Evolutionary conservation across 2,797 vertebrate species (phyloP).

Genomic region (Parauchenoglanis ngamensis): DNA sequence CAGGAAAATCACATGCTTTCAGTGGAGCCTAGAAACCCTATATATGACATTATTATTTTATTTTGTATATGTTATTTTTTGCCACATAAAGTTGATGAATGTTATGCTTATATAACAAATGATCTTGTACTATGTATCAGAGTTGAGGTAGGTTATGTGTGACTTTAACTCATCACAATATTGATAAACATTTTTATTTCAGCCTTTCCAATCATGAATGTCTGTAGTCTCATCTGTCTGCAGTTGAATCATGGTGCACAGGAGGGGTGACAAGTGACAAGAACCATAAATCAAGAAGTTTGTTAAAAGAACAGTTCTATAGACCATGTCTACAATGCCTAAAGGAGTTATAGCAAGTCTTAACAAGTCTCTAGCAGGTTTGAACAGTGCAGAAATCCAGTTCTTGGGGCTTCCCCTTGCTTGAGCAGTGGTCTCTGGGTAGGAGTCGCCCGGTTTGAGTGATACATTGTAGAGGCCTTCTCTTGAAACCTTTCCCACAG

Average conservation of each 20-base stretch:
- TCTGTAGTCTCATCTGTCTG: slow-evolving; percentile 46
- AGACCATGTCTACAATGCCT: neutral
- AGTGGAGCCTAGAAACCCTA: slow-evolving; percentile 1
- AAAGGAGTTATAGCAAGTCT: slow-evolving; percentile 47
- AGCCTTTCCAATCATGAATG: slow-evolving; percentile 15
- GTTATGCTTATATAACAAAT: neutral
- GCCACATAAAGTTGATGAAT: neutral
- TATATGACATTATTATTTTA: neutral
- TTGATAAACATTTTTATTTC: slow-evolving; percentile 22
- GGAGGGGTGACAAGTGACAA: slow-evolving; percentile 38
- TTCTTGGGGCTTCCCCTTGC: slow-evolving; percentile 93
- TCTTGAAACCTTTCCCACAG: slow-evolving; percentile 94
- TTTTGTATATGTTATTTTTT: neutral
- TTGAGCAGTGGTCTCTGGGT: slow-evolving; percentile 85
- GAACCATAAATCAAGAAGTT: slow-evolving; percentile 23
- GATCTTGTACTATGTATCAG: slow-evolving; percentile 30
- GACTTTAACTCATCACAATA: slow-evolving; percentile 51
- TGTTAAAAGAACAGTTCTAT: slow-evolving; percentile 12
- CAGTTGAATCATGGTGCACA: slow-evolving; percentile 9
- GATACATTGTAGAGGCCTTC: slow-evolving; percentile 82
- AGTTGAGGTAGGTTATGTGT: slow-evolving; percentile 69
- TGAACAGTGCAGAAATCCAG: slow-evolving; percentile 91
- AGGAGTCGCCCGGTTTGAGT: slow-evolving; percentile 74
- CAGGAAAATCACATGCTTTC: neutral
- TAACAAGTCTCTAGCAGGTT: slow-evolving; percentile 75